phyloP scores from a whole-genome alignment of 2,797 vertebrate genomes.

The Enteromius afrohamiltoni region DNA sequence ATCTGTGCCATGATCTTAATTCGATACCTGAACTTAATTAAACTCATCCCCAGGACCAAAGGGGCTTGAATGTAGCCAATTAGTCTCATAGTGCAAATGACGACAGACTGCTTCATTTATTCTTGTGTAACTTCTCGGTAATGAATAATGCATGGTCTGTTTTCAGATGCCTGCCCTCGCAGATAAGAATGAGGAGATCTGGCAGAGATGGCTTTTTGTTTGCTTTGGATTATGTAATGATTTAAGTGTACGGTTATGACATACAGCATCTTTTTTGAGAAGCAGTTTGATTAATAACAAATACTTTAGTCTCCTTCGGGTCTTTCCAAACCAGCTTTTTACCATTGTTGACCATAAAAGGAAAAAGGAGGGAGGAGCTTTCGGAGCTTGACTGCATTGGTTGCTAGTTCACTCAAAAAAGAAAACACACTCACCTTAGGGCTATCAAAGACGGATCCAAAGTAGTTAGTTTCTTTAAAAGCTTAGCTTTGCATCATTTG shows the following conservation, averaged over 20 bases:
- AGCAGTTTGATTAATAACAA: neutral
- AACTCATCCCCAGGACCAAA: slow-evolving; percentile 65
- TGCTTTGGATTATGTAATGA: neutral
- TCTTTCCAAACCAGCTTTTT: slow-evolving; percentile 48
- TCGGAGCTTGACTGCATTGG: neutral
- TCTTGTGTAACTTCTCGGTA: slow-evolving; percentile 44
- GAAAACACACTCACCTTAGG: neutral
- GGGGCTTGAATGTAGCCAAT: slow-evolving; percentile 59
- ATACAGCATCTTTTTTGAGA: neutral
- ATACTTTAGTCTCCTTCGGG: slow-evolving; percentile 45
- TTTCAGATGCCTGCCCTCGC: slow-evolving; percentile 14
- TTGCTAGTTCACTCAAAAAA: neutral
- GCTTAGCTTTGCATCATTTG: neutral
- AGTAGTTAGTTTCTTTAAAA: neutral
- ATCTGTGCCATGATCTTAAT: slow-evolving; percentile 71
- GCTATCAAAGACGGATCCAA: neutral
- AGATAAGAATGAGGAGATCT: slow-evolving; percentile 9
- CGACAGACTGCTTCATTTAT: slow-evolving; percentile 51
- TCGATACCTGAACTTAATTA: slow-evolving; percentile 71
- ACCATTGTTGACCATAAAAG: neutral
- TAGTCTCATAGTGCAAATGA: slow-evolving; percentile 53
- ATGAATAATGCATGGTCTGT: slow-evolving; percentile 43
- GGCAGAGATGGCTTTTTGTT: neutral
- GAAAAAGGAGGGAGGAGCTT: neutral
- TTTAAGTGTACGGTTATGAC: neutral